phyloP scores from a whole-genome alignment of 2,888 invertebrate genomes.

The Apamea anceps region DNA sequence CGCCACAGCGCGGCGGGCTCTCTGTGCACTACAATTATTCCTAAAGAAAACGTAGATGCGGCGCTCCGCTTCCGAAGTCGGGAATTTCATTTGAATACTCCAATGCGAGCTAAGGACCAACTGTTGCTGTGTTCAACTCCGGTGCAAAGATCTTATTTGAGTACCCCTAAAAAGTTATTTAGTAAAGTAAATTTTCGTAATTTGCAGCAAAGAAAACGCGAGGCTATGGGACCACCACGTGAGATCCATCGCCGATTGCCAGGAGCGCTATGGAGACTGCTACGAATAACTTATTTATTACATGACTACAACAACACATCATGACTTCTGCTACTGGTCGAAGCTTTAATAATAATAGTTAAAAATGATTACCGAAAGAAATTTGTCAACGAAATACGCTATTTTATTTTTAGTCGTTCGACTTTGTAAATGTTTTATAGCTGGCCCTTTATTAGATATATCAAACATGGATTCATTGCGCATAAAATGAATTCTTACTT shows the following conservation, averaged over 20 bases:
- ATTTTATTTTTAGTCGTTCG: background rate
- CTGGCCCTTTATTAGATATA: background rate
- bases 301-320: background rate
- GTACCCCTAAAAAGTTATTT: background rate
- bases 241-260: conserved; percentile 76
- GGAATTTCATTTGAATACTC: too few species aligned
- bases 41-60: too few species aligned
- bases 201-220: conserved; percentile 85
- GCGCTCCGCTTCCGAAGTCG: background rate
- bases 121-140: background rate
- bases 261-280: conserved; percentile 77
- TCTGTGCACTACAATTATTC: too few species aligned
- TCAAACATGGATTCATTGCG: background rate
- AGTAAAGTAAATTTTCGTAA: background rate
- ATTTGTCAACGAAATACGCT: background rate
- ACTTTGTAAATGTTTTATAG: background rate
- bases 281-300: conserved; percentile 63
- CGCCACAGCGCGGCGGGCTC: too few species aligned
- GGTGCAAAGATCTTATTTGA: background rate
- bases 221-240: conserved; percentile 84
- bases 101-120: background rate
- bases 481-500: background rate
- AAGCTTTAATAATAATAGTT: conserved; percentile 25
- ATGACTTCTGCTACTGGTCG: conserved; percentile 41
- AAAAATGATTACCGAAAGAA: background rate